phyloP scores from a whole-genome alignment of 2,888 invertebrate species.

The Xanthorhoe spadicearia region DNA sequence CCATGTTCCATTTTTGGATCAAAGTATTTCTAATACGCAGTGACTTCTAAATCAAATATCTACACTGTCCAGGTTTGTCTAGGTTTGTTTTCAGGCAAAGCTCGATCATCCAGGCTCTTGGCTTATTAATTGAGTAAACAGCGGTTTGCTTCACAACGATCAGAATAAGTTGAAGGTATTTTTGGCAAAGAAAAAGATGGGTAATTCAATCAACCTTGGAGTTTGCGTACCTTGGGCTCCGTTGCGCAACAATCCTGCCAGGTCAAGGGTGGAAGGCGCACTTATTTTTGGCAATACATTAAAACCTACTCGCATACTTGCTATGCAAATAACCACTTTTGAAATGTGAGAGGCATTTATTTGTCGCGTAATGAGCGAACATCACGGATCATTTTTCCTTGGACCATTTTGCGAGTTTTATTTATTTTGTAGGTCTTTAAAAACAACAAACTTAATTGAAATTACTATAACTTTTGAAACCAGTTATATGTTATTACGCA shows the following conservation, averaged over 20 bases:
- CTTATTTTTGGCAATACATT: constrained; percentile 70
- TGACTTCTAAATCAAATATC: too few relatives aligned
- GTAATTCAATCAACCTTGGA: constrained; percentile 65
- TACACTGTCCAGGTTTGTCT: too few relatives aligned
- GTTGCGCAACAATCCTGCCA: constrained; percentile 66
- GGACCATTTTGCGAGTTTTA: constrained; percentile 13
- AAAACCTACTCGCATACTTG: constrained; percentile 58
- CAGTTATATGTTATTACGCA: too few relatives aligned
- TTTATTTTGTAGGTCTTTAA: constrained; percentile 1
- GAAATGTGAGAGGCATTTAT: constrained; percentile 46
- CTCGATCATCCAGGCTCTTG: too few relatives aligned
- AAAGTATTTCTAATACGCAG: too few relatives aligned
- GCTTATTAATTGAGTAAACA: too few relatives aligned
- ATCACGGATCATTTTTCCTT: constrained; percentile 27
- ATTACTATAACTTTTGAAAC: neutral
- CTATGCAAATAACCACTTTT: constrained; percentile 60
- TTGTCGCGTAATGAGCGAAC: constrained; percentile 26
- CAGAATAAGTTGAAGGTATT: constrained; percentile 39
- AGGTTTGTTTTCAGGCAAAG: too few relatives aligned
- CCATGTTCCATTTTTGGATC: too few relatives aligned
- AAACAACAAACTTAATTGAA: neutral
- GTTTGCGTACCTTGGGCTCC: constrained; percentile 62
- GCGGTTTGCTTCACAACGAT: neutral
- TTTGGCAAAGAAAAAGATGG: constrained; percentile 72
- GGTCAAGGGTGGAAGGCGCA: constrained; percentile 79